phyloP scores from a whole-genome alignment of 1,140 invertebrate genomes.

The Archivesica marissinica region DNA sequence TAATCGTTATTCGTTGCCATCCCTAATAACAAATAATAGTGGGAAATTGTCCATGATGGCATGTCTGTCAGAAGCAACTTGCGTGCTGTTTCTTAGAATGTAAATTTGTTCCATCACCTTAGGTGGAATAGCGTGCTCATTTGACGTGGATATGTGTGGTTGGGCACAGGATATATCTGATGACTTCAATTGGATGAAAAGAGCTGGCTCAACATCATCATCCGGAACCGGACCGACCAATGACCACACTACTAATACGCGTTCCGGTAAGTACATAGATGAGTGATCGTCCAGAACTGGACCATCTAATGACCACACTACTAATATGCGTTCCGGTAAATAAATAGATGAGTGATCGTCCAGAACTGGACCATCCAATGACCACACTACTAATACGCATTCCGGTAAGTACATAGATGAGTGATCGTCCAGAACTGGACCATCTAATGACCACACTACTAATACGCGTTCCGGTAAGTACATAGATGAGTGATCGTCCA shows the following conservation, averaged over 20 bases:
- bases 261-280: conserved; percentile 65
- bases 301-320: conserved; percentile 75
- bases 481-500: no score
- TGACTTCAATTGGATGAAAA: conserved; percentile 73
- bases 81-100: no score
- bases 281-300: conserved; percentile 72
- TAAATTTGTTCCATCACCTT: background rate
- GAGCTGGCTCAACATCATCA: conserved; percentile 68
- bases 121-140: conserved; percentile 71
- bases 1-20: no score
- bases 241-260: conserved; percentile 76
- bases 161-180: conserved; percentile 71
- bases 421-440: conserved; percentile 72
- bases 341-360: no score
- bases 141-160: conserved; percentile 72
- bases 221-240: conserved; percentile 71
- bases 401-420: conserved; percentile 67
- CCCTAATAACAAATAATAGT: no score
- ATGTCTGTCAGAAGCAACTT: no score
- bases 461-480: conserved; percentile 68
- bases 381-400: conserved; percentile 74
- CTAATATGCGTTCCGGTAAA: conserved; percentile 68
- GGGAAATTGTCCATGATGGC: background rate
- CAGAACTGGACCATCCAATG: conserved; percentile 73
- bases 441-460: conserved; percentile 73